Percentiles rank a stretch among this genome's conserved stretches.
Conservation (phyloP, 2,888 invertebrate genomes). For the Drosophila heteroneura region DNA sequence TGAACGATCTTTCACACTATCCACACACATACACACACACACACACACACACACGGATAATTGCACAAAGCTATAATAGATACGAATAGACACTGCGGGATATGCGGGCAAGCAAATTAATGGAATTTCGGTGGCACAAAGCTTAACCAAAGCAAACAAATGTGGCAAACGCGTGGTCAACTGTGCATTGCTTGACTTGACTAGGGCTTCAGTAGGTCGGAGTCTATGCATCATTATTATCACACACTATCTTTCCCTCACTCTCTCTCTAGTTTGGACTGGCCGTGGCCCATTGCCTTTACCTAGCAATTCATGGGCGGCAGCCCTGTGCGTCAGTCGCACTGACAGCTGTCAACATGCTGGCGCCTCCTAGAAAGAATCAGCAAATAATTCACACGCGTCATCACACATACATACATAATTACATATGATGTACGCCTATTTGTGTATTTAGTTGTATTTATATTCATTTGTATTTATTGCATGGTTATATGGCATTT, state of each 20-base stretch:
- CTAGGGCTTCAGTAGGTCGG: not conserved
- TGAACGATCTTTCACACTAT: conserved; percentile 56
- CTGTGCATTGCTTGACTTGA: conserved; percentile 35
- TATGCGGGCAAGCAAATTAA: conserved; percentile 39
- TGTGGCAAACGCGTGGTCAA: conserved; percentile 16
- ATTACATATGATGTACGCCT: conserved; percentile 25
- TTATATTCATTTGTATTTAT: conserved; percentile 9
- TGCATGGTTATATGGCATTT: conserved; percentile 39
- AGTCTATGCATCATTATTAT: conserved; percentile 23
- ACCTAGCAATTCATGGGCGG: conserved; percentile 7
- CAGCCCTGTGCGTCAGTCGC: conserved; percentile 34
- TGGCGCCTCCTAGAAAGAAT: conserved; percentile 56
- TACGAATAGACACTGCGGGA: conserved; percentile 6
- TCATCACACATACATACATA: conserved; percentile 28
- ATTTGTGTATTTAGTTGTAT: conserved; percentile 17
- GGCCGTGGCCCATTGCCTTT: conserved; percentile 30
- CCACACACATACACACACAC: conserved; percentile 23
- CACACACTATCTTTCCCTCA: not conserved
- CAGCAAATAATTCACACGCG: conserved; percentile 48
- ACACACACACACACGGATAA: conserved; percentile 17
- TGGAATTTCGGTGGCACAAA: conserved; percentile 35
- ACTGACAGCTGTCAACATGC: conserved; percentile 62
- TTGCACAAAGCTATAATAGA: not conserved
- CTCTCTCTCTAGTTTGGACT: not conserved
- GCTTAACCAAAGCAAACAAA: conserved; percentile 12